These are phyloP conservation scores for Sebastes hubbsi DNA, from an alignment of 2,797 vertebrate genomes.

Conservation along the genomic window DNA sequence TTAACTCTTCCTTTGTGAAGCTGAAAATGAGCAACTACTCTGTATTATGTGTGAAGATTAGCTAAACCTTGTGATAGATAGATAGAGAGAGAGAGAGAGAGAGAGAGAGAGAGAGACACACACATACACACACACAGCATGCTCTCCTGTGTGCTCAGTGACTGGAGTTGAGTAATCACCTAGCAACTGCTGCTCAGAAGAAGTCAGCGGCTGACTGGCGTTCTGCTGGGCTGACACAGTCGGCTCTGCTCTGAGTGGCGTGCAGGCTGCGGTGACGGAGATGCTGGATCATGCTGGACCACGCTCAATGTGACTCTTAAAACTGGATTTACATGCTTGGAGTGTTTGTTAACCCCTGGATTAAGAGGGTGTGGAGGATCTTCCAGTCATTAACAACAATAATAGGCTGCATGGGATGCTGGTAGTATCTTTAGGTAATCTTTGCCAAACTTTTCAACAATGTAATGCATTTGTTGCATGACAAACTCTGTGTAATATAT, in stretches of 20 bases:
- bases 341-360: slow-evolving; percentile 37
- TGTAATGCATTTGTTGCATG: slow-evolving; percentile 12
- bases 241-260: slow-evolving; percentile 43
- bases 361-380: slow-evolving; percentile 34
- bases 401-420: slow-evolving; percentile 39
- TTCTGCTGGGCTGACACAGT: slow-evolving; percentile 52
- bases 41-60: slow-evolving; percentile 19
- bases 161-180: slow-evolving; percentile 81
- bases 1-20: neutral
- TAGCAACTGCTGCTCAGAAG: slow-evolving; percentile 83
- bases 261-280: slow-evolving; percentile 14
- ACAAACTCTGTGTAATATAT: neutral
- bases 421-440: slow-evolving; percentile 70
- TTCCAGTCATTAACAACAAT: slow-evolving; percentile 14
- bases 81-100: neutral
- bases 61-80: neutral
- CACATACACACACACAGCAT: neutral
- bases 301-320: slow-evolving; percentile 3
- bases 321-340: slow-evolving; percentile 11
- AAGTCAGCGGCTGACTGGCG: slow-evolving; percentile 61
- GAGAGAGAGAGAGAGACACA: neutral
- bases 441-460: slow-evolving; percentile 29
- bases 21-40: slow-evolving; percentile 20
- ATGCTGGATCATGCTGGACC: slow-evolving; percentile 49
- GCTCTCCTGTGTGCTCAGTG: slow-evolving; percentile 51